Percentiles rank a stretch among this genome's conserved stretches.
Conservation (phyloP, 2,113 vertebrate species). For the Mobula birostris region DNA sequence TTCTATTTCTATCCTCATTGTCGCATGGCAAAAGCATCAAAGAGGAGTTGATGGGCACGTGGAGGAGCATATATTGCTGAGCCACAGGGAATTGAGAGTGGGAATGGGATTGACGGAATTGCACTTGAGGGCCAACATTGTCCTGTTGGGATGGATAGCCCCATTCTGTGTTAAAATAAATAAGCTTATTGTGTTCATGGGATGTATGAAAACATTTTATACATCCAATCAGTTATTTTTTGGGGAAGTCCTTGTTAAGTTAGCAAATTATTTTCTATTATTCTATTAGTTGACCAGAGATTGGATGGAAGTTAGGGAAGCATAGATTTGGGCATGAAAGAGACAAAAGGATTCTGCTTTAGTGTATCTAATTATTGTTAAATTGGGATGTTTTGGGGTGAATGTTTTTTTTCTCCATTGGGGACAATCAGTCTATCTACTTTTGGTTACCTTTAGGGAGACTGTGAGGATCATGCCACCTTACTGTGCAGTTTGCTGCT, state of each 20-base stretch:
- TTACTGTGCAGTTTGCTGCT: constrained; percentile 89
- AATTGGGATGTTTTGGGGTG: neutral
- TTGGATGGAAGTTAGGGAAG: no score
- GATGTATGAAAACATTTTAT: neutral
- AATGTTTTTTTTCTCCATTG: neutral
- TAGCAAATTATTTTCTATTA: neutral
- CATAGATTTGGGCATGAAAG: neutral
- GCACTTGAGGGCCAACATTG: no score
- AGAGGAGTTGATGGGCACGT: no score
- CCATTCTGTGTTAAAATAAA: no score
- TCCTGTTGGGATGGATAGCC: no score
- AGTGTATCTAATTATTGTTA: neutral
- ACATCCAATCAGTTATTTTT: neutral
- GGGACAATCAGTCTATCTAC: neutral
- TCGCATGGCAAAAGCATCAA: no score
- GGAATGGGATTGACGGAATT: no score
- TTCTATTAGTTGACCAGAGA: neutral
- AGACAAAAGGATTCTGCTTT: neutral
- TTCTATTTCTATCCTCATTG: no score
- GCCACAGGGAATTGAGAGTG: no score
- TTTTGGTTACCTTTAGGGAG: constrained; percentile 62
- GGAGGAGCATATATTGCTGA: no score
- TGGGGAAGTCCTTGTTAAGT: neutral
- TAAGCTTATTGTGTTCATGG: neutral
- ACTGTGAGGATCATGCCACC: constrained; percentile 92